A percentile compares a stretch with the other conserved stretches of the same genome.
phyloP scores from a whole-genome alignment of 2,888 invertebrate species.

The Diarsia dahlii region DNA sequence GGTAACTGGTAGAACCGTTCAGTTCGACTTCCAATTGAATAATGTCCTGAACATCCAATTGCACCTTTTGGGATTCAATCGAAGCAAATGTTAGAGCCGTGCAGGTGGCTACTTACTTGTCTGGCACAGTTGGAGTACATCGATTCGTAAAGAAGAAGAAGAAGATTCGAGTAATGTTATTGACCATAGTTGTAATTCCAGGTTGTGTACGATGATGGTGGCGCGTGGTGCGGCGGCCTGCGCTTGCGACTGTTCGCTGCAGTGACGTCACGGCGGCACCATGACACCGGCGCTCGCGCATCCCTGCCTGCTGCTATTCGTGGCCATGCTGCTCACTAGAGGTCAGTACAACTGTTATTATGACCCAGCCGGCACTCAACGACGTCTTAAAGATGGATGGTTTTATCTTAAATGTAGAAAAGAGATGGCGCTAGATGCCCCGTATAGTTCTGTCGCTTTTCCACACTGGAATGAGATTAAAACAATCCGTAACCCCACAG shows the following conservation, averaged over 20 bases:
- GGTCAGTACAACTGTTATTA: slow-evolving; percentile 69
- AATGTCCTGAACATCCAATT: no score
- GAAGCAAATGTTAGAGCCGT: no score
- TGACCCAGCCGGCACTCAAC: background rate
- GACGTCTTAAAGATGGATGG: no score
- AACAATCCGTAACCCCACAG: background rate
- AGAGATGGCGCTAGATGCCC: no score
- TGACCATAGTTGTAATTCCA: slow-evolving; percentile 28
- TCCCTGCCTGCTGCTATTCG: slow-evolving; percentile 74
- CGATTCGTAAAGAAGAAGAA: no score
- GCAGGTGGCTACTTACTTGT: no score
- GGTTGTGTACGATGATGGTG: slow-evolving; percentile 54
- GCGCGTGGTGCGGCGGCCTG: slow-evolving; percentile 53
- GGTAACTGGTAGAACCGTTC: background rate
- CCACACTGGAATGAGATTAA: no score
- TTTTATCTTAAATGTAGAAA: no score
- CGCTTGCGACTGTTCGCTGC: slow-evolving; percentile 52
- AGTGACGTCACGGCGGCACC: slow-evolving; percentile 63
- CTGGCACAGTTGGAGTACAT: no score
- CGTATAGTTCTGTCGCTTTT: no score
- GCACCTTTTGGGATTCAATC: no score
- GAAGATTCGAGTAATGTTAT: background rate
- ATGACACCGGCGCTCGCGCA: slow-evolving; percentile 74
- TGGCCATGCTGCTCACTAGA: slow-evolving; percentile 78
- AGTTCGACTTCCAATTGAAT: no score